Evolutionary conservation across 2,113 vertebrate genomes (phyloP).

Genomic region (Sylvia atricapilla): DNA sequence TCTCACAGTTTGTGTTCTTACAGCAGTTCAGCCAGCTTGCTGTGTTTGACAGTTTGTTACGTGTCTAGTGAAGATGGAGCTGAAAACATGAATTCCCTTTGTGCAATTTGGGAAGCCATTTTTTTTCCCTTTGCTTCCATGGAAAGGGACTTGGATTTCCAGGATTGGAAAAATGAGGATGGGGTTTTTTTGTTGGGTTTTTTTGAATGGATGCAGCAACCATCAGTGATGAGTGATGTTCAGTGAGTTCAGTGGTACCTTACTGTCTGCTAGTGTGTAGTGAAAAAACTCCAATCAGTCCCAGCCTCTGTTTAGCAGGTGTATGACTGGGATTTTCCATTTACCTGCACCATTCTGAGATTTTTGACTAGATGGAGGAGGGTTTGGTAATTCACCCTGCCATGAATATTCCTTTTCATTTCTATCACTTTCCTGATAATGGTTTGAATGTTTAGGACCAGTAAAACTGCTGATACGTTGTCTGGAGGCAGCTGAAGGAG

Average conservation of each 20-base stretch:
- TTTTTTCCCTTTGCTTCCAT: not conserved
- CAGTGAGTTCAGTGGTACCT: not conserved
- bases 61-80: not conserved
- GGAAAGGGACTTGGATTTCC: too few species aligned
- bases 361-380: not conserved
- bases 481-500: not conserved
- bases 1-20: not conserved
- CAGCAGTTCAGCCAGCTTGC: not conserved
- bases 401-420: not conserved
- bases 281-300: rapidly evolving
- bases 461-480: not conserved
- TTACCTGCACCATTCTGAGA: not conserved
- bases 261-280: not conserved
- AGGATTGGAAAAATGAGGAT: not conserved
- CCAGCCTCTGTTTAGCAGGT: not conserved
- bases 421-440: not conserved
- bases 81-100: not conserved
- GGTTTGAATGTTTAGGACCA: not conserved
- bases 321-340: not conserved
- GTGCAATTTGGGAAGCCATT: not conserved
- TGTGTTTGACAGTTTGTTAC: not conserved
- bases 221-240: not conserved
- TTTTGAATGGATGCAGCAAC: not conserved
- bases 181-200: rapidly evolving
- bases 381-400: not conserved